Evolutionary conservation across 2,888 invertebrate genomes (phyloP).

Genomic region (Meta bourneti): DNA sequence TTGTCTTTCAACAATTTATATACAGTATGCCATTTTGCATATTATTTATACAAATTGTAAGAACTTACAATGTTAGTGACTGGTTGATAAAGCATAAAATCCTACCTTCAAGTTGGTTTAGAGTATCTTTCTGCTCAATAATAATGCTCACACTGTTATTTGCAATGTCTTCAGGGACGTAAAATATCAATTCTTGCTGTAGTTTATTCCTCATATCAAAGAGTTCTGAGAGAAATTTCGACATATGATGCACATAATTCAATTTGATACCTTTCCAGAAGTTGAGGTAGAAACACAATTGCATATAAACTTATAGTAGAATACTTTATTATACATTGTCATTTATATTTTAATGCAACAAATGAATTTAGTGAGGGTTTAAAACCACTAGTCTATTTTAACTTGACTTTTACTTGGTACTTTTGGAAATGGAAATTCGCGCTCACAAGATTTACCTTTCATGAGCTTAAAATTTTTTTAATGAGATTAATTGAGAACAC

Average conservation of each 20-base stretch:
- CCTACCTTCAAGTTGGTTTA: conserved; percentile 70
- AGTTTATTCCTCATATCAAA: conserved; percentile 58
- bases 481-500: no score
- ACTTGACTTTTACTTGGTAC: no score
- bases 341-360: not conserved
- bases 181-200: conserved; percentile 38
- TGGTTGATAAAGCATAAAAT: no score
- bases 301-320: not conserved
- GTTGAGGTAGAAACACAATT: conserved; percentile 24
- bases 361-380: not conserved
- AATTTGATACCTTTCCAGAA: conserved; percentile 48
- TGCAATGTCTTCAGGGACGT: conserved; percentile 43
- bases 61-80: no score
- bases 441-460: no score
- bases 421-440: no score
- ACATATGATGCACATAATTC: conserved; percentile 42
- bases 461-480: no score
- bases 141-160: conserved; percentile 20
- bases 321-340: not conserved
- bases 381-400: not conserved
- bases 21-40: no score
- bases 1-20: no score
- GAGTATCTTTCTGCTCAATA: conserved; percentile 43
- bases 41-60: no score
- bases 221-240: conserved; percentile 52